Conservation (phyloP, 1,140 invertebrate genomes). For the Cotesia typhae region DNA sequence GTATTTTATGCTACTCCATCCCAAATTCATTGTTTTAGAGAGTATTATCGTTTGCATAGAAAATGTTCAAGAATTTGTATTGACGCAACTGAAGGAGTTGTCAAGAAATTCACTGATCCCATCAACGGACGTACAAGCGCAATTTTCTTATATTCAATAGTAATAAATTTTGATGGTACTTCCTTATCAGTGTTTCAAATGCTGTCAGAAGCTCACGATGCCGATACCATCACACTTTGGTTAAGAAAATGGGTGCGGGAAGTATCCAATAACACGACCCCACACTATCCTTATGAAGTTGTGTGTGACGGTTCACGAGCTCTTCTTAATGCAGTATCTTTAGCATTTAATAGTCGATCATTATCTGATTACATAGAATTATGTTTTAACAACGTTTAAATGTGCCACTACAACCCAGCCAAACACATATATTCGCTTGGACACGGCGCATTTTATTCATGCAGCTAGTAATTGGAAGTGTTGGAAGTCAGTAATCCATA, state of each 20-base stretch:
- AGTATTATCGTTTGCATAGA: background rate
- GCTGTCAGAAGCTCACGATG: conserved; percentile 4
- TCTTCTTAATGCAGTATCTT: background rate
- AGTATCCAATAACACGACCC: background rate
- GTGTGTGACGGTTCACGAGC: background rate
- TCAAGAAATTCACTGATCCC: background rate
- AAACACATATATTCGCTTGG: background rate
- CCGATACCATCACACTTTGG: background rate
- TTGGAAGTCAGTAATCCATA: background rate
- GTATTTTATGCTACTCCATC: background rate
- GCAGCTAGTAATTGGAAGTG: background rate
- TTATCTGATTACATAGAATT: background rate
- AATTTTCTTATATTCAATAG: conserved; percentile 2
- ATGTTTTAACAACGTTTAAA: background rate
- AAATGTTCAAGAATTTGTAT: background rate
- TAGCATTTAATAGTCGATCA: background rate
- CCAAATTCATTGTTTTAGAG: background rate
- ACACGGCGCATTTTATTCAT: conserved; percentile 4
- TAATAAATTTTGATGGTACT: background rate
- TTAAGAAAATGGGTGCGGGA: background rate
- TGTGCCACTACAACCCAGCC: background rate
- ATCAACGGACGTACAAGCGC: background rate
- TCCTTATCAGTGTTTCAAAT: conserved; percentile 1
- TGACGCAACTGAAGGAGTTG: background rate
- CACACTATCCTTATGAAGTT: background rate